Evolutionary conservation across 2,113 vertebrate species (phyloP).

Genomic region (Bothrops jararaca): DNA sequence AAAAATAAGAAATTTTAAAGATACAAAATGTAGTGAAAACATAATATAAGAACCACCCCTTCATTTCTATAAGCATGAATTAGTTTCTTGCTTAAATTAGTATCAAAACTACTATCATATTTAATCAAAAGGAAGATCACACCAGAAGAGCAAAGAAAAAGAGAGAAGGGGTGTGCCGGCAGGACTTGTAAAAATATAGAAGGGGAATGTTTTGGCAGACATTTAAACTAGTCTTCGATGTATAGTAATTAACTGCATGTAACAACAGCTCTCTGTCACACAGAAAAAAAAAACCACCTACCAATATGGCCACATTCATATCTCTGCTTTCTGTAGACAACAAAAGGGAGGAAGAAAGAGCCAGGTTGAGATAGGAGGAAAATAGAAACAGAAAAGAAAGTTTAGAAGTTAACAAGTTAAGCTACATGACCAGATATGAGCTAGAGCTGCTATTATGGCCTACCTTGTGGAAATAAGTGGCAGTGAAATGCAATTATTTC

Average conservation of each 20-base stretch:
- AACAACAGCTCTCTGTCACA: background rate
- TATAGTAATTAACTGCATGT: background rate
- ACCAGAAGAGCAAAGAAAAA: background rate
- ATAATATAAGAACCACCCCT: background rate
- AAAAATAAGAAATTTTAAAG: background rate
- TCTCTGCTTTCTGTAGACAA: background rate
- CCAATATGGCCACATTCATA: background rate
- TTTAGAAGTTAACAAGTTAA: background rate
- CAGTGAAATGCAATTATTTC: background rate
- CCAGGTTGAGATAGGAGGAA: background rate
- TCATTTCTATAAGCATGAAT: background rate
- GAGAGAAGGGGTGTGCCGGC: rapidly evolving
- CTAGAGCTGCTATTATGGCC: background rate
- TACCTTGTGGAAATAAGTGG: background rate
- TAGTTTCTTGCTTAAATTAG: background rate
- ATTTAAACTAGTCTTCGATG: background rate
- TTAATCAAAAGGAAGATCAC: background rate
- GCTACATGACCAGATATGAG: background rate
- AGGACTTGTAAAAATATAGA: background rate
- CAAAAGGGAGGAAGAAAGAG: background rate
- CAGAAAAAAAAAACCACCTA: background rate
- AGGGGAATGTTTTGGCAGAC: background rate
- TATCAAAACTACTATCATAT: background rate
- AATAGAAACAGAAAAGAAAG: background rate
- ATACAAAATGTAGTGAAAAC: background rate